phyloP scores from a whole-genome alignment of 2,888 invertebrate species.

The Mechanitis messenoides region DNA sequence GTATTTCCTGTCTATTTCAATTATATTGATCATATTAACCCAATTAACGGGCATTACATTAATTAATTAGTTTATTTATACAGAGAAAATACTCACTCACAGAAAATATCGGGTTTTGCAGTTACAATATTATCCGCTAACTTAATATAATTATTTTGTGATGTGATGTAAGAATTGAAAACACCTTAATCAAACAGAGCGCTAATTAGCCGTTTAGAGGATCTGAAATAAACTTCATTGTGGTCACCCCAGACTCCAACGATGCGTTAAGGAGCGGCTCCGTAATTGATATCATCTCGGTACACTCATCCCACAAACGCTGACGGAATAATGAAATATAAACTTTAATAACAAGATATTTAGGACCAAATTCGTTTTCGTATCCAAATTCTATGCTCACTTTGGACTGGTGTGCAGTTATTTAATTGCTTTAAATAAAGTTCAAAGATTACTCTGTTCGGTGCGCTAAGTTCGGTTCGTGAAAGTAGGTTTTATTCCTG shows the following conservation, averaged over 20 bases:
- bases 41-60: too few species aligned
- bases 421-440: slow-evolving; percentile 28
- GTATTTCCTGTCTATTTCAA: too few species aligned
- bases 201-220: too few species aligned
- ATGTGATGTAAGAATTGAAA: slow-evolving; percentile 24
- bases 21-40: too few species aligned
- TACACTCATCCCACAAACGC: slow-evolving; percentile 24
- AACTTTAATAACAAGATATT: slow-evolving; percentile 13
- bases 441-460: slow-evolving; percentile 30
- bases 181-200: slow-evolving; percentile 40
- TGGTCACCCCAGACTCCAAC: slow-evolving; percentile 37
- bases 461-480: slow-evolving; percentile 16
- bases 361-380: slow-evolving; percentile 10
- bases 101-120: too few species aligned
- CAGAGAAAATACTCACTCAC: too few species aligned
- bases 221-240: not conserved
- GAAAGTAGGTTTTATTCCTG: slow-evolving; percentile 8
- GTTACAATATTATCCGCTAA: too few species aligned
- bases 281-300: slow-evolving; percentile 39
- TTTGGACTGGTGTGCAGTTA: slow-evolving; percentile 18
- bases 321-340: slow-evolving; percentile 14
- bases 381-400: slow-evolving; percentile 9
- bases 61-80: too few species aligned
- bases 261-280: slow-evolving; percentile 44
- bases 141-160: too few species aligned